Percentiles rank a stretch among this genome's conserved stretches.
These are phyloP conservation scores for Ochropleura leucogaster DNA, from an alignment of 2,888 invertebrate genomes.

Conservation along the genomic window DNA sequence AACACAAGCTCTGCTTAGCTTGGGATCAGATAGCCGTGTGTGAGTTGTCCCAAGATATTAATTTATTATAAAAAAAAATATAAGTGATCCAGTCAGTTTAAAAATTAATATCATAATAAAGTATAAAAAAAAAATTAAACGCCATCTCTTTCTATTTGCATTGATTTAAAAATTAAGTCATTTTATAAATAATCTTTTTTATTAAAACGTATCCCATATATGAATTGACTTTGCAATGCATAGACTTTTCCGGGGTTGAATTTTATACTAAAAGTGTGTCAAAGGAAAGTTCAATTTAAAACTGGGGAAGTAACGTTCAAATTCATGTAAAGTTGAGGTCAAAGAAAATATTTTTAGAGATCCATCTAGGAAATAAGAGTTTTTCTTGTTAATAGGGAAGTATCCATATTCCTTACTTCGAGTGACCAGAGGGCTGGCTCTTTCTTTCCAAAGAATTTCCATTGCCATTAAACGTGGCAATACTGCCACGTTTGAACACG, in stretches of 20 bases:
- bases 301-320: conserved; percentile 32
- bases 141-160: neutral
- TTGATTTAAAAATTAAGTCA: conserved; percentile 27
- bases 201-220: conserved; percentile 38
- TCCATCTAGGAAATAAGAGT: conserved; percentile 19
- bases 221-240: conserved; percentile 63
- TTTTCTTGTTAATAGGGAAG: neutral
- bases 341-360: conserved; percentile 52
- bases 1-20: too few species aligned
- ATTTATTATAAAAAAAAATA: too few species aligned
- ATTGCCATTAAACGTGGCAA: too few species aligned
- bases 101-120: too few species aligned
- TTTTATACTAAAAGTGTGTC: conserved; percentile 67
- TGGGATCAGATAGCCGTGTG: too few species aligned
- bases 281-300: conserved; percentile 33
- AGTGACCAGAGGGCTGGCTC: too few species aligned
- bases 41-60: too few species aligned
- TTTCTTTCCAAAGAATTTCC: too few species aligned
- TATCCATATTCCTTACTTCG: neutral
- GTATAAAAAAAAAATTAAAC: neutral
- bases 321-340: conserved; percentile 34
- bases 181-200: conserved; percentile 32
- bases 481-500: too few species aligned
- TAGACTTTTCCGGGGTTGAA: conserved; percentile 56
- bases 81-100: too few species aligned